Percentiles rank a stretch among this genome's conserved stretches.
Evolutionary conservation across 2,113 vertebrate genomes (phyloP).

Genomic region (Orientallactaga bullata): DNA sequence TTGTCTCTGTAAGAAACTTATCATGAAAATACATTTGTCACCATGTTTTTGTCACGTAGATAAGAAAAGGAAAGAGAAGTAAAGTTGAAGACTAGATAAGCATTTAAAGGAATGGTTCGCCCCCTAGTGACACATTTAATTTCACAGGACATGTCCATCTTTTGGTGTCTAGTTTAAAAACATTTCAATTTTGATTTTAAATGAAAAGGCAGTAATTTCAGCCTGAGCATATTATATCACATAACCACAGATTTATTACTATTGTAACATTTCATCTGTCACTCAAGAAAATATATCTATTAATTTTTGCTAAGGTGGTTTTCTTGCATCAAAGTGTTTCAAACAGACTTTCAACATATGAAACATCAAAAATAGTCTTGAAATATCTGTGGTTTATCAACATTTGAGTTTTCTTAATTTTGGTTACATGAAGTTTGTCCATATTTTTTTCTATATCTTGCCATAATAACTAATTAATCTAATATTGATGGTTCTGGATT

Average conservation of each 20-base stretch:
- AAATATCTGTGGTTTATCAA: background rate
- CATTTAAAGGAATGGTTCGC: slow-evolving; percentile 74
- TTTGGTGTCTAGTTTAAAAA: slow-evolving; percentile 65
- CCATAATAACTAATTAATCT: slow-evolving; percentile 14
- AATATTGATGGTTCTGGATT: background rate
- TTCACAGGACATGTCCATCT: slow-evolving; percentile 1
- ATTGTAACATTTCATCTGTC: slow-evolving; percentile 6
- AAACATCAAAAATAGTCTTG: slow-evolving; percentile 42
- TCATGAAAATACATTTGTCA: slow-evolving; percentile 67
- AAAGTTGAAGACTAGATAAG: background rate
- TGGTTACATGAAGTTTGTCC: background rate
- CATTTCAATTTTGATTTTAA: background rate
- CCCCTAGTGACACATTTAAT: slow-evolving; percentile 84
- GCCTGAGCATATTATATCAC: background rate
- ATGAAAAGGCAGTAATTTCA: slow-evolving; percentile 48
- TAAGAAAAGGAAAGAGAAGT: slow-evolving; percentile 62
- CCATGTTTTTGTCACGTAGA: slow-evolving; percentile 48
- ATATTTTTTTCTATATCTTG: background rate
- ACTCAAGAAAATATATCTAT: slow-evolving; percentile 35
- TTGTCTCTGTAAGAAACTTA: slow-evolving; percentile 62
- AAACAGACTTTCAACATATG: slow-evolving; percentile 37
- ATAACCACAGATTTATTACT: slow-evolving; percentile 32
- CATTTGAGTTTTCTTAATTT: background rate
- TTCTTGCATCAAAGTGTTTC: slow-evolving; percentile 50
- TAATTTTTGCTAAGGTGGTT: slow-evolving; percentile 36